Conservation (phyloP, 2,113 vertebrate species). For the Hepsetus odoe region DNA sequence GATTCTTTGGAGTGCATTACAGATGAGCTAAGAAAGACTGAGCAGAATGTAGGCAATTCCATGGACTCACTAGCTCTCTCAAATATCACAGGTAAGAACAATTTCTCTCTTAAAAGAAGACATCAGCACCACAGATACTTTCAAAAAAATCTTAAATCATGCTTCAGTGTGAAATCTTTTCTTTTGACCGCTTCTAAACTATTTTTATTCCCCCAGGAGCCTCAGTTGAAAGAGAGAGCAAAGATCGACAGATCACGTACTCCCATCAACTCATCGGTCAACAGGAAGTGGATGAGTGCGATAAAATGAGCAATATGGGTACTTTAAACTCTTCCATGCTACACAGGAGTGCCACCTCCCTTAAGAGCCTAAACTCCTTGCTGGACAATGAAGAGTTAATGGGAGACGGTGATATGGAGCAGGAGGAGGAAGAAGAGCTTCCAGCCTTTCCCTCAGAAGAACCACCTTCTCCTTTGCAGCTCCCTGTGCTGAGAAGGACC, state of each 20-base stretch:
- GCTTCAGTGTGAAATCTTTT: no score
- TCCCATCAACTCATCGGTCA: conserved; percentile 67
- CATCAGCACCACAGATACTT: background rate
- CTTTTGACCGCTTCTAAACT: background rate
- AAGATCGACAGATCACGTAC: conserved; percentile 81
- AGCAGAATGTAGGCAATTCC: conserved; percentile 86
- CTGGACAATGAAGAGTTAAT: conserved; percentile 70
- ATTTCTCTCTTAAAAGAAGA: background rate
- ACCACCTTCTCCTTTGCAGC: conserved; percentile 78
- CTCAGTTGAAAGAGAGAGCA: conserved; percentile 87
- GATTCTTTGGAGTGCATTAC: conserved; percentile 90
- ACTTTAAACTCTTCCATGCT: conserved; percentile 93
- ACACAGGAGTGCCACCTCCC: conserved; percentile 87
- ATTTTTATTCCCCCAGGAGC: conserved; percentile 79
- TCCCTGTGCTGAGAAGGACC: conserved; percentile 87
- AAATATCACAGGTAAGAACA: conserved; percentile 90
- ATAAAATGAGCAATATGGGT: conserved; percentile 96
- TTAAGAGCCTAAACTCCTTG: conserved; percentile 85
- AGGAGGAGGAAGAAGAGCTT: conserved; percentile 56
- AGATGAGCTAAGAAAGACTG: conserved; percentile 85
- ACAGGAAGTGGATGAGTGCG: conserved; percentile 83
- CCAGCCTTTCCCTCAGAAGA: conserved; percentile 69
- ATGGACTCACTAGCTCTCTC: conserved; percentile 95
- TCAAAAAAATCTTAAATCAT: background rate
- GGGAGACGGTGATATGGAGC: conserved; percentile 35